phyloP scores from a whole-genome alignment of 2,113 vertebrate species.

The Phalacrocorax aristotelis region DNA sequence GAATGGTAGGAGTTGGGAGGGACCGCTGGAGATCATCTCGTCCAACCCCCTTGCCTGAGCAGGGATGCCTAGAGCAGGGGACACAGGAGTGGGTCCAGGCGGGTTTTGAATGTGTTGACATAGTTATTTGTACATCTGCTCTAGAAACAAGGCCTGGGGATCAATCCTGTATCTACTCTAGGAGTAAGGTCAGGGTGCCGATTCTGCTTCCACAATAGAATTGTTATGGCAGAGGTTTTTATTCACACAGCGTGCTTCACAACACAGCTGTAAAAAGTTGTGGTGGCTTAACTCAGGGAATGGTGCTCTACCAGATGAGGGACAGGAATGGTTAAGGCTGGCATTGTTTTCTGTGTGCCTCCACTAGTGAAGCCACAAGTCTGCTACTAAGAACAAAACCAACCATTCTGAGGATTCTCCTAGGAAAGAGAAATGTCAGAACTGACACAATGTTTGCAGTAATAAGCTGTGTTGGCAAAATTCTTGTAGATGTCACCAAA shows the following conservation, averaged over 20 bases:
- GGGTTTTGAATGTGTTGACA: fast-evolving
- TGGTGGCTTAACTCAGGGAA: background rate
- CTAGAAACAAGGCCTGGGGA: background rate
- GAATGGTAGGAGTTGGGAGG: too few relatives aligned
- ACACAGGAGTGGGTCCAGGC: too few relatives aligned
- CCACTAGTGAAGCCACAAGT: background rate
- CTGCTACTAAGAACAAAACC: background rate
- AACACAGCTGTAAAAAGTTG: background rate
- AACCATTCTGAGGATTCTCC: background rate
- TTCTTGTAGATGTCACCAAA: conserved; percentile 14
- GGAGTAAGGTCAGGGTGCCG: background rate
- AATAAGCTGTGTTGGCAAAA: conserved; percentile 50
- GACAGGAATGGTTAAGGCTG: background rate
- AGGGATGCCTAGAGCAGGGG: too few relatives aligned
- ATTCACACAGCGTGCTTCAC: background rate
- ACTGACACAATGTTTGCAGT: conserved; percentile 49
- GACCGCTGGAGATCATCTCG: too few relatives aligned
- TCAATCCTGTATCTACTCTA: background rate
- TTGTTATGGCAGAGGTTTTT: background rate
- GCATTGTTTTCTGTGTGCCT: background rate
- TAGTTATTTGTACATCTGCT: background rate
- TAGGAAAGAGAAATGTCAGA: conserved; percentile 28
- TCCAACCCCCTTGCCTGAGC: too few relatives aligned
- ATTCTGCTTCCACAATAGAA: background rate
- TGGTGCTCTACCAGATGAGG: background rate